phyloP scores from a whole-genome alignment of 2,113 vertebrate species.

The Osmerus eperlanus region DNA sequence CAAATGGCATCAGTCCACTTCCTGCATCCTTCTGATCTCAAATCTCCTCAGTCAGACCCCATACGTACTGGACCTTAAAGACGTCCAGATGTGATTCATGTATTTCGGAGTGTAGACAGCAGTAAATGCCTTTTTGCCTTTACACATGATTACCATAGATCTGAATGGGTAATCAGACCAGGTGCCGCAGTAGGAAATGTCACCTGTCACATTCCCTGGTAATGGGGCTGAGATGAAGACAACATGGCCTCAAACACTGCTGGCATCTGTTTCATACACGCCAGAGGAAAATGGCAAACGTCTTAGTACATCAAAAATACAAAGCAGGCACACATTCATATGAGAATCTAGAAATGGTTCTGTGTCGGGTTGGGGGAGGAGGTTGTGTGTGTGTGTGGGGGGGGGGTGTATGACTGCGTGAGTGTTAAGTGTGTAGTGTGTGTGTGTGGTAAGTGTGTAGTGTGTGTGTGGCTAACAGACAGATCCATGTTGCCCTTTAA shows the following conservation, averaged over 20 bases:
- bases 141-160: conserved; percentile 43
- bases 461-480: conserved; percentile 7
- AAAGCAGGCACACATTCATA: neutral
- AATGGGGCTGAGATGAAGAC: conserved; percentile 44
- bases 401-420: neutral
- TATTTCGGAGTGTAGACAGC: conserved; percentile 21
- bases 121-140: conserved; percentile 33
- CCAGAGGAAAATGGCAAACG: no score
- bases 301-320: no score
- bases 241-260: neutral
- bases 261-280: neutral
- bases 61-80: neutral
- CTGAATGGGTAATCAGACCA: conserved; percentile 38
- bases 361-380: no score
- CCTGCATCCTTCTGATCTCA: neutral
- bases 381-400: neutral
- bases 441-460: neutral
- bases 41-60: neutral
- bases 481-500: conserved; percentile 38
- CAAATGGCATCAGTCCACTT: neutral
- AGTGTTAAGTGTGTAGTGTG: neutral
- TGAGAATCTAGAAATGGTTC: neutral
- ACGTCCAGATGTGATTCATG: conserved; percentile 29
- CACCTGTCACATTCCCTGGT: conserved; percentile 63
- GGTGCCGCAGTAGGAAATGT: conserved; percentile 50